Conservation (phyloP, 2,113 vertebrate species). For the Falco punctatus region DNA sequence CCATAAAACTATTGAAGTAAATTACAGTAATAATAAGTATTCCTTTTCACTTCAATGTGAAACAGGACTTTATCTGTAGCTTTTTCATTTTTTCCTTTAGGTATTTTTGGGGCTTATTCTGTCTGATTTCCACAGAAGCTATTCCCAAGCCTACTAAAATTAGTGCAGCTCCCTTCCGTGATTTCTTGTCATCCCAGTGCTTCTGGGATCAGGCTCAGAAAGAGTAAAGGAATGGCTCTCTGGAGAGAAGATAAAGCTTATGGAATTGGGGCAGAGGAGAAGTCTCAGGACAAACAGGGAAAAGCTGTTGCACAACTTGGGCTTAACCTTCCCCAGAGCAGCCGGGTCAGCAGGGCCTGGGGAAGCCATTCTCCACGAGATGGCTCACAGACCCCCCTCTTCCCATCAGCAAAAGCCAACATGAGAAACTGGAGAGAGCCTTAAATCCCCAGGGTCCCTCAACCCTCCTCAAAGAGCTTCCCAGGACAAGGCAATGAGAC, state of each 20-base stretch:
- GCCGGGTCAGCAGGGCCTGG: background rate
- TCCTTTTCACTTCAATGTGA: background rate
- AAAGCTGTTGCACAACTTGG: background rate
- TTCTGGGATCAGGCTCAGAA: constrained; percentile 32
- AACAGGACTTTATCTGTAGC: background rate
- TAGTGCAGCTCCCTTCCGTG: background rate
- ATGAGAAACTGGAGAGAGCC: background rate
- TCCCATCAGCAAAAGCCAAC: fast-evolving
- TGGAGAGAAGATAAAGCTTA: constrained; percentile 10
- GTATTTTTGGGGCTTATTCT: background rate
- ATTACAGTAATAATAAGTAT: background rate
- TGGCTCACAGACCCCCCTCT: background rate
- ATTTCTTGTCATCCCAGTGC: background rate
- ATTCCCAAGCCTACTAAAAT: constrained; percentile 41
- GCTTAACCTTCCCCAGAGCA: background rate
- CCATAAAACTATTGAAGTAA: background rate
- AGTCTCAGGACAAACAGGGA: background rate
- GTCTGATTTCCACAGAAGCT: background rate
- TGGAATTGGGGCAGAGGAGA: constrained; percentile 5
- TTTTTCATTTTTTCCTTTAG: background rate
- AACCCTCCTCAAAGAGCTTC: background rate
- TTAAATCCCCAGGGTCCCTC: background rate
- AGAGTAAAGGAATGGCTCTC: background rate
- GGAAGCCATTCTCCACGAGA: fast-evolving
- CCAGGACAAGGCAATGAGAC: background rate